Base-by-base conservation (phyloP, 1,140 invertebrate genomes). In the Rhynchophorus ferrugineus region DNA sequence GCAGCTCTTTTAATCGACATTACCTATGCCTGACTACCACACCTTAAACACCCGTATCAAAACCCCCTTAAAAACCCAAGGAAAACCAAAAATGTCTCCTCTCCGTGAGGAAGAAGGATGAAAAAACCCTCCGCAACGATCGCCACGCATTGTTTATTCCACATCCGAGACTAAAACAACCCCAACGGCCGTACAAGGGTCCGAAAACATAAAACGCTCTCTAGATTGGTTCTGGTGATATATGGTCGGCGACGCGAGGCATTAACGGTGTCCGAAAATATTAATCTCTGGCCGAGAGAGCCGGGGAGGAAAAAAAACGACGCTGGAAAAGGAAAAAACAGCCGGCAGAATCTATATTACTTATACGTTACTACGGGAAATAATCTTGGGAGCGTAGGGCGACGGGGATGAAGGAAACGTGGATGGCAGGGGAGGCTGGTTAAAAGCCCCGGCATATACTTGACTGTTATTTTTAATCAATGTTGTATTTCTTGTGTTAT, bases 141-240 rank as follows among this genome's bases (percentile, higher is more conserved):
- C n/a, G n/a, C n/a, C n/a, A 29, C 11, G 24, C 24, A 29, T 29
- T 29, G 24, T 29, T 29, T 29, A 29, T 29, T 29, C 24, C 24
- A 29, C 24, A 29, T 29, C 24, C 24, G 5, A 11, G 11, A 29
- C 5, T 29, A 29, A 29, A 29, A 29, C 24, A 29, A 11, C 24
- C 11, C 5, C 24, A 5, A 11, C 24, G 5, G 24, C 24, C 24
- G 24, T 6, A 29, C 24, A 29, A 11, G 24, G 24, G 24, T 5
- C 24, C 11, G 58, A 61, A 63, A 64, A 64, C 61, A 63, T 66
- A 65, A 66, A 66, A 65, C 64, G 61, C 61, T 59, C 57, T 64
- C 64, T 66, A 66, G 64, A 66, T 66, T 66, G 64, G 64, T 63
- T 65, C 65, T 62, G 61, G 65, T 67, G 65, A 67, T 67, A 67